Evolutionary conservation across 2,888 invertebrate species (phyloP).

Genomic region (Spicauda simplicius): DNA sequence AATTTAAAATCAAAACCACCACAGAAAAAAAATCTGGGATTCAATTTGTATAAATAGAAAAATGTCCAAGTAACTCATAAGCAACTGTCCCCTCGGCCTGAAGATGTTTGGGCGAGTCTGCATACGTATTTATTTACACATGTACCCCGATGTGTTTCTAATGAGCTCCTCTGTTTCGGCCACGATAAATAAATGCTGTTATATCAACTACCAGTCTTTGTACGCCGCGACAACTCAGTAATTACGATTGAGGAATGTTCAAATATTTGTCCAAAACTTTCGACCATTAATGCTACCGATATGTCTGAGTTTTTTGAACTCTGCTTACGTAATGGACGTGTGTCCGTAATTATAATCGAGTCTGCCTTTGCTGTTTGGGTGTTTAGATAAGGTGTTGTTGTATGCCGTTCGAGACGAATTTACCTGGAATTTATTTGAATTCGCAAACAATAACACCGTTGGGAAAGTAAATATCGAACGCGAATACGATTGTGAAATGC

Average conservation of each 20-base stretch:
- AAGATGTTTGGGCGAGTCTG: constrained; percentile 68
- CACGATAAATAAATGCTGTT: constrained; percentile 69
- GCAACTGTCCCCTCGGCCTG: constrained; percentile 50
- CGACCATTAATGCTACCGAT: constrained; percentile 81
- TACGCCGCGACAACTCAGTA: constrained; percentile 63
- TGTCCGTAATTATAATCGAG: too few relatives aligned
- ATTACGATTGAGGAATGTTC: constrained; percentile 74
- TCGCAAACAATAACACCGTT: constrained; percentile 69
- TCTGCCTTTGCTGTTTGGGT: constrained; percentile 43
- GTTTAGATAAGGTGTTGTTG: constrained; percentile 69
- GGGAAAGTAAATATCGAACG: constrained; percentile 66
- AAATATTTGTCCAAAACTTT: constrained; percentile 82
- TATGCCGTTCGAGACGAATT: constrained; percentile 56
- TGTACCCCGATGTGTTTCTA: constrained; percentile 77
- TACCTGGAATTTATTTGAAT: constrained; percentile 70
- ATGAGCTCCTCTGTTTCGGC: constrained; percentile 67
- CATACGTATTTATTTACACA: constrained; percentile 76
- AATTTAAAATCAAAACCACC: too few relatives aligned
- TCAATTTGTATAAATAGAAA: background rate
- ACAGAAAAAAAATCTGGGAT: too few relatives aligned
- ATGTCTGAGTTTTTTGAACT: constrained; percentile 64
- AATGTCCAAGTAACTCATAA: constrained; percentile 41
- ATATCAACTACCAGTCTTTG: constrained; percentile 81
- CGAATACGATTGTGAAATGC: constrained; percentile 40
- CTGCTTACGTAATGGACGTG: constrained; percentile 64